Evolutionary conservation across 35 echinoderm and acorn worm species (phyloP).

Genomic region (Apostichopus californicus): DNA sequence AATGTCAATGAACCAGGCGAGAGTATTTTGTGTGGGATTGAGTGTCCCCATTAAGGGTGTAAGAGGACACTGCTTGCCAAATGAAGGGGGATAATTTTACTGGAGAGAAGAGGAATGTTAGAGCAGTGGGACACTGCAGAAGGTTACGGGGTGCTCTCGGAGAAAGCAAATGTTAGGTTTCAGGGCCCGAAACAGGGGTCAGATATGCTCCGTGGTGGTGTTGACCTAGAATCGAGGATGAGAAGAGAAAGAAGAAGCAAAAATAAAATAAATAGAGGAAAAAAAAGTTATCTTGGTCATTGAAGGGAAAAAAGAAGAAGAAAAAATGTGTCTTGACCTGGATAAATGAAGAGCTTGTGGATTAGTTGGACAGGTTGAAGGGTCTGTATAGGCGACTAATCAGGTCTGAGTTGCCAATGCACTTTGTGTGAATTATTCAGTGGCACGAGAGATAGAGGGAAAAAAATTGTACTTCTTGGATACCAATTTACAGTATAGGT

Average conservation of each 20-base stretch:
- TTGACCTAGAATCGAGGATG: constrained; percentile 40
- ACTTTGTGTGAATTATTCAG: not conserved
- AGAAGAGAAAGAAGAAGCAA: not conserved
- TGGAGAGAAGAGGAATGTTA: constrained; percentile 40
- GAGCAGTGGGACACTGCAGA: constrained; percentile 49
- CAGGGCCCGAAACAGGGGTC: constrained; percentile 49
- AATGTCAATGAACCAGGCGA: constrained; percentile 60
- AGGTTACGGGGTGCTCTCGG: constrained; percentile 43
- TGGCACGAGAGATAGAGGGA: not conserved
- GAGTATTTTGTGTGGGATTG: constrained; percentile 49
- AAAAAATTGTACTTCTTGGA: not conserved
- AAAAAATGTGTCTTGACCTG: too few relatives aligned
- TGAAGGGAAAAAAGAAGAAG: too few relatives aligned
- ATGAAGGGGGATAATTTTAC: constrained; percentile 63
- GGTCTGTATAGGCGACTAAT: not conserved
- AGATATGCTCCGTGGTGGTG: constrained; percentile 27
- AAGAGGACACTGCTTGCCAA: constrained; percentile 61
- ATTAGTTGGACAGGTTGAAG: constrained; percentile 17
- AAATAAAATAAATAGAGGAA: not conserved
- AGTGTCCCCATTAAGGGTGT: constrained; percentile 65
- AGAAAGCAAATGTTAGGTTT: constrained; percentile 61
- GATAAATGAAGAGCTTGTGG: not conserved
- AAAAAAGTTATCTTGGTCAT: too few relatives aligned
- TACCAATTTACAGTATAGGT: too few relatives aligned
- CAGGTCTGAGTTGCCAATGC: not conserved